Conservation (phyloP, 2,888 invertebrate species). For the Dysmachus trigonus region DNA sequence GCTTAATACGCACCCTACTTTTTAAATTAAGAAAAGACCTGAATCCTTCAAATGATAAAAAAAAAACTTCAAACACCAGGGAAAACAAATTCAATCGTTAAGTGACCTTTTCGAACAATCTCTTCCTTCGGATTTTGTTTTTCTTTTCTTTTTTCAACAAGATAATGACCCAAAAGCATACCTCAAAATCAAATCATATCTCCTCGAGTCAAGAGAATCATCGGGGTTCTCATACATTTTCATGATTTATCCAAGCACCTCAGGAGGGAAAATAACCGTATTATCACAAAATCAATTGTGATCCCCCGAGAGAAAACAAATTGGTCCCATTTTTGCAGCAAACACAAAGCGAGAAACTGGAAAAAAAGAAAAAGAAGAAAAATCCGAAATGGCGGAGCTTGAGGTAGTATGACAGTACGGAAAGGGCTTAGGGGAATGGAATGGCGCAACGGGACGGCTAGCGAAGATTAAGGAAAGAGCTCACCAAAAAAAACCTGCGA, state of each 20-base stretch:
- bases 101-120: background rate
- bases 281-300: conserved; percentile 11
- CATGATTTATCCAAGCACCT: background rate
- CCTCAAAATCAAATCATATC: background rate
- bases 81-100: background rate
- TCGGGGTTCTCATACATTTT: background rate
- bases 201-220: background rate
- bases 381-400: background rate
- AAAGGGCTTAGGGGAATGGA: background rate
- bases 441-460: background rate
- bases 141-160: background rate
- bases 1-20: background rate
- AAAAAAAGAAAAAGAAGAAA: background rate
- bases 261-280: background rate
- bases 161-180: background rate
- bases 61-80: background rate
- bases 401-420: background rate
- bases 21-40: background rate
- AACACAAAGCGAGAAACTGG: background rate
- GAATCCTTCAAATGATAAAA: background rate
- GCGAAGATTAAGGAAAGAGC: background rate
- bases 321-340: conserved; percentile 7
- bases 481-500: background rate
- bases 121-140: background rate
- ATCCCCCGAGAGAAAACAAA: conserved; percentile 25